phyloP scores from a whole-genome alignment of 2,113 vertebrate genomes.

The Recurvirostra avosetta region DNA sequence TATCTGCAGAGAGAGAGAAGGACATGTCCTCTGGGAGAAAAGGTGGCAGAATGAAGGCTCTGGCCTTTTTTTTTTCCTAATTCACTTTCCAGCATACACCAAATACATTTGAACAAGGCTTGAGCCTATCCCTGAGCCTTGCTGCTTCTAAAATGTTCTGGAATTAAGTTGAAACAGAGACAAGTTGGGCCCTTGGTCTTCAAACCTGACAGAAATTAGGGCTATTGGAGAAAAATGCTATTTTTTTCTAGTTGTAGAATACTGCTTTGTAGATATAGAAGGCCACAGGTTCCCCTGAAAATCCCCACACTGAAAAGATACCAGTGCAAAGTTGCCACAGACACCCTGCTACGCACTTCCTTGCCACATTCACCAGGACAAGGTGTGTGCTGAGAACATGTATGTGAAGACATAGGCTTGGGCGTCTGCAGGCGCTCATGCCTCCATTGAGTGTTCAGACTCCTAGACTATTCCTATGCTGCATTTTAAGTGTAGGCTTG shows the following conservation, averaged over 20 bases:
- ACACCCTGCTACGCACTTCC: background rate
- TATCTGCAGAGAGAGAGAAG: background rate
- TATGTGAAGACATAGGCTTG: background rate
- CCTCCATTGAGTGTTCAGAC: background rate
- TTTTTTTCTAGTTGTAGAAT: background rate
- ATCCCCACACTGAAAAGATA: background rate
- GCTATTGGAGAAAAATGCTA: background rate
- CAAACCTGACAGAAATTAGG: background rate
- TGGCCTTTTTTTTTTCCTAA: background rate
- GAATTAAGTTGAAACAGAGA: background rate
- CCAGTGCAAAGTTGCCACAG: background rate
- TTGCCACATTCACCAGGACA: background rate
- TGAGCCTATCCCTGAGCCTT: background rate
- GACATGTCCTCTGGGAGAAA: background rate
- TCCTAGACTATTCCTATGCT: background rate
- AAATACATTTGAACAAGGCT: background rate
- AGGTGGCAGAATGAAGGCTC: background rate
- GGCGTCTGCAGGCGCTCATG: fast-evolving
- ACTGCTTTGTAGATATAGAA: background rate
- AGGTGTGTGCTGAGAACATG: background rate
- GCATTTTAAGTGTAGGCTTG: background rate
- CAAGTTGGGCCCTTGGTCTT: background rate
- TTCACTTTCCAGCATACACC: background rate
- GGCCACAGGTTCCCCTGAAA: background rate
- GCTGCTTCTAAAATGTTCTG: background rate